Conservation (phyloP, 2,113 vertebrate species). For the Motacilla alba region DNA sequence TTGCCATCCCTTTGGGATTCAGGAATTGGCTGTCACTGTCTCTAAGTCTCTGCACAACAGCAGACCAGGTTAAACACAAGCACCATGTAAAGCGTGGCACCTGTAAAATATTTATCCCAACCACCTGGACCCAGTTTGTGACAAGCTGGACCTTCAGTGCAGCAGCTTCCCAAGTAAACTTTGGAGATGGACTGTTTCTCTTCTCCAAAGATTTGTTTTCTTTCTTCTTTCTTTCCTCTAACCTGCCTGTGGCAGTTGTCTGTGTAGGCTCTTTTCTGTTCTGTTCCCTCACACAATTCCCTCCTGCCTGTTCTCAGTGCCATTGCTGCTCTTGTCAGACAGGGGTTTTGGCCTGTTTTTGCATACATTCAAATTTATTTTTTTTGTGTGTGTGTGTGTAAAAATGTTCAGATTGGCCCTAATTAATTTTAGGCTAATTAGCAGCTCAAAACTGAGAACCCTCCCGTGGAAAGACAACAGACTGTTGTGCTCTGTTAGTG, state of each 20-base stretch:
- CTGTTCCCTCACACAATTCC: neutral
- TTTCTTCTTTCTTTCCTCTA: neutral
- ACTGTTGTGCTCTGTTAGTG: conserved; percentile 3
- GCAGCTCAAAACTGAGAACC: conserved; percentile 4
- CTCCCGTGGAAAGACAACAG: neutral
- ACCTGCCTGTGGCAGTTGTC: neutral
- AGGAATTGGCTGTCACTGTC: neutral
- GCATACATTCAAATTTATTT: neutral
- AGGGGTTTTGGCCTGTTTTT: neutral
- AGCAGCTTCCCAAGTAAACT: neutral
- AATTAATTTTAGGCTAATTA: conserved; percentile 39
- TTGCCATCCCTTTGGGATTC: neutral
- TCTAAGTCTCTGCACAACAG: neutral
- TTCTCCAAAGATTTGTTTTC: neutral
- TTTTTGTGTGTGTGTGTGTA: neutral
- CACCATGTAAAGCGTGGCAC: neutral
- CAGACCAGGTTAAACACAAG: neutral
- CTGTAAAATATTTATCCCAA: neutral
- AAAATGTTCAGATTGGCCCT: conserved; percentile 16
- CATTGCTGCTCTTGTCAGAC: neutral
- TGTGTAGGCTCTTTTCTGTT: rapidly evolving
- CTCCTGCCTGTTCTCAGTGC: neutral
- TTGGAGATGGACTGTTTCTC: neutral
- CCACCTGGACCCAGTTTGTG: neutral
- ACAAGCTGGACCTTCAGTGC: neutral